Evolutionary conservation across 2,797 vertebrate genomes (phyloP).

Genomic region (Etheostoma nigrum): DNA sequence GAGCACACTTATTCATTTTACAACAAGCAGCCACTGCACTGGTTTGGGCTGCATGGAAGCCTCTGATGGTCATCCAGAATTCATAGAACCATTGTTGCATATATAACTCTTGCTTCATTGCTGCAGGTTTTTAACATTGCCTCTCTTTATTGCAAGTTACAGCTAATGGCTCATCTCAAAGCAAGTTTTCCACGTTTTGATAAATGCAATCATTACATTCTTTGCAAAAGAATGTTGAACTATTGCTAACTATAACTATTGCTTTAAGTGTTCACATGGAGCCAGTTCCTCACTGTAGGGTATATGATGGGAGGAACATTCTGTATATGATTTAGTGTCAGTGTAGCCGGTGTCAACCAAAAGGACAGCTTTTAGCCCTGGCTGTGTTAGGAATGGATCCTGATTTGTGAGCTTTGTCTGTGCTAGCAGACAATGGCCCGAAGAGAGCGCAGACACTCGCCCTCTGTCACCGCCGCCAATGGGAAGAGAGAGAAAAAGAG

Average conservation of each 20-base stretch:
- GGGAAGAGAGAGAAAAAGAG: constrained; percentile 86
- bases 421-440: constrained; percentile 84
- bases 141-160: background rate
- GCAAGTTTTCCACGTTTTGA: background rate
- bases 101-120: background rate
- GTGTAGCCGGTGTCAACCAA: background rate
- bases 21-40: too few species aligned
- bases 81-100: background rate
- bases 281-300: background rate
- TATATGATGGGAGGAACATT: background rate
- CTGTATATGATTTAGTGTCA: background rate
- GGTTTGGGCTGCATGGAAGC: background rate
- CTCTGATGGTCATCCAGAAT: background rate
- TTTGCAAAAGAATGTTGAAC: background rate
- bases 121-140: background rate
- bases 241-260: too few species aligned
- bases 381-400: constrained; percentile 9
- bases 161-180: background rate
- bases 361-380: background rate
- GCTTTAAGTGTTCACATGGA: background rate
- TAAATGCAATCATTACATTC: background rate
- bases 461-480: constrained; percentile 84
- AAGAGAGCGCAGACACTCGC: constrained; percentile 88
- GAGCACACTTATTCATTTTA: too few species aligned
- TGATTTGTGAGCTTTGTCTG: constrained; percentile 73